Evolutionary conservation across 2,113 vertebrate genomes (phyloP).

Genomic region (Sphaerodactylus townsendi): DNA sequence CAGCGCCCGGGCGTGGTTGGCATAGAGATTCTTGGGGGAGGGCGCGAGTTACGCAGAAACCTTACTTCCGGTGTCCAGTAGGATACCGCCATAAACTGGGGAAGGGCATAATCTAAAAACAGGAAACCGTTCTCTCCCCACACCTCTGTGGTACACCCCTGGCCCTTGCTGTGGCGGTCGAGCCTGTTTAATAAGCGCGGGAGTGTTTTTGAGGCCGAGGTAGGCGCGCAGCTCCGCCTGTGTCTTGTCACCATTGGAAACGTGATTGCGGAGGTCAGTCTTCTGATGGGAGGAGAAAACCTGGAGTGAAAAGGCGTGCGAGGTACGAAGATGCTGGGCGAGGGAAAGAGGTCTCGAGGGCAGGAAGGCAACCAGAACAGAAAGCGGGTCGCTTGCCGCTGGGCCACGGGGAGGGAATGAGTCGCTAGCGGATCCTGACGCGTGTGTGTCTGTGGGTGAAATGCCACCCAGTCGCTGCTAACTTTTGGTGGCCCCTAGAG

Average conservation of each 20-base stretch:
- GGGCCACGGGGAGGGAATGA: too few relatives aligned
- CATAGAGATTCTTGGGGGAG: too few relatives aligned
- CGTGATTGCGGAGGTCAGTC: neutral
- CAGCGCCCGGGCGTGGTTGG: neutral
- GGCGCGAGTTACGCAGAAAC: neutral
- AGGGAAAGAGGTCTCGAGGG: neutral
- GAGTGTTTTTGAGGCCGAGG: neutral
- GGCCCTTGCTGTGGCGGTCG: too few relatives aligned
- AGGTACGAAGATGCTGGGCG: too few relatives aligned
- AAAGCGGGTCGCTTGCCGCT: neutral
- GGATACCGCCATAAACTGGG: neutral
- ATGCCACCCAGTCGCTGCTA: too few relatives aligned
- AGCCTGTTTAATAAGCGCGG: neutral
- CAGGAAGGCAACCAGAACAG: neutral
- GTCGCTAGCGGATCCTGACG: neutral
- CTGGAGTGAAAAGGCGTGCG: too few relatives aligned
- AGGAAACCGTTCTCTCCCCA: neutral
- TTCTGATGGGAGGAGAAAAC: too few relatives aligned
- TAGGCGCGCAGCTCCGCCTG: neutral
- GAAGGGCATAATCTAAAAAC: neutral
- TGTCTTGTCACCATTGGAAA: neutral
- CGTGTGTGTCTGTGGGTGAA: too few relatives aligned
- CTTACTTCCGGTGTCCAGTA: neutral
- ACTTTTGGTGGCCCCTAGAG: too few relatives aligned
- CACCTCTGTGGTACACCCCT: neutral